These are phyloP conservation scores for Zaprionus tsacasi DNA, from an alignment of 1,140 invertebrate genomes.

Conservation along the genomic window DNA sequence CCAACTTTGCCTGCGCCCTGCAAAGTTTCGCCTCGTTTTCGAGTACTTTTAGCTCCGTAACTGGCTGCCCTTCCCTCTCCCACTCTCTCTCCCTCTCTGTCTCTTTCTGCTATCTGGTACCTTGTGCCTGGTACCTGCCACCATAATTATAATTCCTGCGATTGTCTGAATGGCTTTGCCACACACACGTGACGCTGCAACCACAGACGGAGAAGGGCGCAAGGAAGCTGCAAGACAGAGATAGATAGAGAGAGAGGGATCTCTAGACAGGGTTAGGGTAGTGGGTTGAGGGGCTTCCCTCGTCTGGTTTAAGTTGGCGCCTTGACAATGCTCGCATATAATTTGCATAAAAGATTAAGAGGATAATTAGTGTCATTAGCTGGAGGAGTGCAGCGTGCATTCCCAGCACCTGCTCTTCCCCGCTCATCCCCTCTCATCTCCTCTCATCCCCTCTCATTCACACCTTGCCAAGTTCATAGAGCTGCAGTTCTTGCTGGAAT, in stretches of 20 bases:
- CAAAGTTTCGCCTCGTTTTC: slow-evolving; percentile 54
- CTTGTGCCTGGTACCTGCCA: slow-evolving; percentile 16
- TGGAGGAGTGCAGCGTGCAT: slow-evolving; percentile 45
- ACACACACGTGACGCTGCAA: slow-evolving; percentile 68
- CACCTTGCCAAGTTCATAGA: slow-evolving; percentile 30
- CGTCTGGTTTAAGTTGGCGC: slow-evolving; percentile 17
- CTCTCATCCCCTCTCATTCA: neutral
- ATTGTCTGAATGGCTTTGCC: slow-evolving; percentile 72
- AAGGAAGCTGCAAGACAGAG: neutral
- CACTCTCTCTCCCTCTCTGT: neutral
- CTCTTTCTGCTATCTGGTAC: slow-evolving; percentile 5
- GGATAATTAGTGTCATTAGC: slow-evolving; percentile 80
- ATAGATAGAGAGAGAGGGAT: neutral
- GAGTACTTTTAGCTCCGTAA: slow-evolving; percentile 8
- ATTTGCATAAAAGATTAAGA: slow-evolving; percentile 79
- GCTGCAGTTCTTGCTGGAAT: slow-evolving; percentile 24
- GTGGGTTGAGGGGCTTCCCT: neutral
- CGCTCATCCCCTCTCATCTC: neutral
- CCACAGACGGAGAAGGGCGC: slow-evolving; percentile 46
- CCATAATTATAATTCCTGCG: slow-evolving; percentile 74
- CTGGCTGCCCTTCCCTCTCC: neutral
- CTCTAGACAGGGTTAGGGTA: neutral
- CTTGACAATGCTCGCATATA: slow-evolving; percentile 52
- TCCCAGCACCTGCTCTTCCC: neutral
- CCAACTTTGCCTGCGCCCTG: slow-evolving; percentile 61